Percentiles rank a stretch among this genome's conserved stretches.
phyloP scores from a whole-genome alignment of 2,113 vertebrate species.

The Pandion haliaetus region DNA sequence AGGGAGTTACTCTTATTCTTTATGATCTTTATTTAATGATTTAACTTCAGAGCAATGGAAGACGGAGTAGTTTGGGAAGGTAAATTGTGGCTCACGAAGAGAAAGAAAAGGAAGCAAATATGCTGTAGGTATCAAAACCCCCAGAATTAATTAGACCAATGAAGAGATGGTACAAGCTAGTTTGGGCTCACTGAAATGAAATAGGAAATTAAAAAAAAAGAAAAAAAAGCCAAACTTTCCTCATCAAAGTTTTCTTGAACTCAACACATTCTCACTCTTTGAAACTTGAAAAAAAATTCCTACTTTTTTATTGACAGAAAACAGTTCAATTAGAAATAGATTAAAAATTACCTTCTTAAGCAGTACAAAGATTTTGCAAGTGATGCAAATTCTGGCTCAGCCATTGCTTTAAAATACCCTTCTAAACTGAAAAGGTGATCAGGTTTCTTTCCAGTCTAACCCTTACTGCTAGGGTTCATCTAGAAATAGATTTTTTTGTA shows the following conservation, averaged over 20 bases:
- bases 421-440: neutral
- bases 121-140: neutral
- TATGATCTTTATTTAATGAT: conserved; percentile 34
- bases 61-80: neutral
- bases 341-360: neutral
- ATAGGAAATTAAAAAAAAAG: neutral
- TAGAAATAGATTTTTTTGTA: neutral
- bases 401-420: neutral
- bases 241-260: neutral
- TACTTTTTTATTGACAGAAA: neutral
- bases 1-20: neutral
- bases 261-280: neutral
- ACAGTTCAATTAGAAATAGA: neutral
- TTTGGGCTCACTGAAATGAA: neutral
- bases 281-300: neutral
- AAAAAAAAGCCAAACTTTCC: neutral
- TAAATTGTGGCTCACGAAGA: neutral
- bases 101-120: neutral
- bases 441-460: neutral
- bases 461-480: neutral
- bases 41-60: neutral
- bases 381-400: neutral
- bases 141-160: neutral
- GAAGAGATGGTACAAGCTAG: neutral
- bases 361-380: neutral